Percentiles rank a stretch among this genome's conserved stretches.
Conservation (phyloP, 2,113 vertebrate species). For the Cyanoliseus patagonus region DNA sequence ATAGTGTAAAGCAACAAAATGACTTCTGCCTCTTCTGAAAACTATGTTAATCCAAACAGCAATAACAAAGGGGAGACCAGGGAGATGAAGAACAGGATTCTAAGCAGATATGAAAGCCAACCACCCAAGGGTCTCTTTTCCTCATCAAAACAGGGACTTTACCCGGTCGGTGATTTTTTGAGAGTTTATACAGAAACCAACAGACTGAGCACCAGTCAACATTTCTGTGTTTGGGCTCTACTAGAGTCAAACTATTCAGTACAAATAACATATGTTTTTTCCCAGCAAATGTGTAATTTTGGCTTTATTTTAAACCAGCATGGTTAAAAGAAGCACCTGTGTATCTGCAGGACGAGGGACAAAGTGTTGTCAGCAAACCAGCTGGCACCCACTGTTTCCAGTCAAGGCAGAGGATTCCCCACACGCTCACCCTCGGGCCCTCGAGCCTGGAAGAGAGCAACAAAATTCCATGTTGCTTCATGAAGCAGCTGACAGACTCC, state of each 20-base stretch:
- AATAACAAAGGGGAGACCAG: not conserved
- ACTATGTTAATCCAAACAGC: not conserved
- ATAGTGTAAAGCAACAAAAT: not conserved
- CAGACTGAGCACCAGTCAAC: not conserved
- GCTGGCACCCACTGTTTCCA: not conserved
- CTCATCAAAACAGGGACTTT: not conserved
- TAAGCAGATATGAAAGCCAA: not conserved
- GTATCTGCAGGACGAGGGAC: not conserved
- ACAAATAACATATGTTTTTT: not conserved
- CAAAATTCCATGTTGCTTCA: not conserved
- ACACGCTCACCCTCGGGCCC: rapidly evolving
- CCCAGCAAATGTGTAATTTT: not conserved
- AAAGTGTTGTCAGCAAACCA: not conserved
- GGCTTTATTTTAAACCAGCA: not conserved
- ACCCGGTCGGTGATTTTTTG: not conserved
- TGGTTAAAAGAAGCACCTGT: not conserved
- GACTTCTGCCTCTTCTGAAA: not conserved
- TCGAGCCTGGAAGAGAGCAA: not conserved
- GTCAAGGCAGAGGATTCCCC: not conserved
- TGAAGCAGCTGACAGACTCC: rapidly evolving
- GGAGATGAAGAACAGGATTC: not conserved
- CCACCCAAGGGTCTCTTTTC: not conserved
- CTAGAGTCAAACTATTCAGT: not conserved
- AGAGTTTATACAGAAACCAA: not conserved
- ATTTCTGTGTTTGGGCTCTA: not conserved